A percentile compares a stretch with the other conserved stretches of the same genome.
phyloP scores from a whole-genome alignment of 2,113 vertebrate species.

The Etheostoma cragini region DNA sequence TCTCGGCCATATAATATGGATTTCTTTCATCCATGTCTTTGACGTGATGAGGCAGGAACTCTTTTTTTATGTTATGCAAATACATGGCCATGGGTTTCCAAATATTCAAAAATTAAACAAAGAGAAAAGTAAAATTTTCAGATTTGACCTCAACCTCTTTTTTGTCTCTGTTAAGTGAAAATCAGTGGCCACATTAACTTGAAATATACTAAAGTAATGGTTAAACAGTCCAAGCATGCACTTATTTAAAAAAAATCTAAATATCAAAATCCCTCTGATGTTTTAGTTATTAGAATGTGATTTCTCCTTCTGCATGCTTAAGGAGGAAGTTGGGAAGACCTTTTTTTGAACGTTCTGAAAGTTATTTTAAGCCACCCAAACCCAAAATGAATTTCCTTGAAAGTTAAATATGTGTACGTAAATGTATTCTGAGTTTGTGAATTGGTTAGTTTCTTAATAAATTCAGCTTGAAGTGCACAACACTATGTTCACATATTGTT shows the following conservation, averaged over 20 bases:
- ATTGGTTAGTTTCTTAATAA: background rate
- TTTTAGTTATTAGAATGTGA: background rate
- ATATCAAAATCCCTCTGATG: background rate
- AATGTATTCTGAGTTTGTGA: background rate
- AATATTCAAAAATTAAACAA: background rate
- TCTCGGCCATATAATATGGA: background rate
- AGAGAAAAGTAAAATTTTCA: background rate
- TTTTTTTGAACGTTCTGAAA: background rate
- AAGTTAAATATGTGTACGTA: background rate
- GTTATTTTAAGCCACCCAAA: background rate
- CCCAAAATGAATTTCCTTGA: background rate
- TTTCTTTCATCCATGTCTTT: background rate
- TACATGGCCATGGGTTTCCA: background rate
- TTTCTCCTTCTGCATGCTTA: background rate
- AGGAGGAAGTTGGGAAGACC: background rate
- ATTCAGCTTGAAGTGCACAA: background rate
- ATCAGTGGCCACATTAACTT: background rate
- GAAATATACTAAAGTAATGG: background rate
- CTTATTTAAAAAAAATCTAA: background rate
- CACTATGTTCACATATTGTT: background rate
- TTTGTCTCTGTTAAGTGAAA: background rate
- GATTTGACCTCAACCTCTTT: background rate
- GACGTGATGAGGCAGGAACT: background rate
- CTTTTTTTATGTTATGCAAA: background rate
- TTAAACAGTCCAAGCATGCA: background rate